Evolutionary conservation across 2,113 vertebrate species (phyloP), one percentile per base, ranked within the genome.

Genomic region (Scortum barcoo): DNA sequence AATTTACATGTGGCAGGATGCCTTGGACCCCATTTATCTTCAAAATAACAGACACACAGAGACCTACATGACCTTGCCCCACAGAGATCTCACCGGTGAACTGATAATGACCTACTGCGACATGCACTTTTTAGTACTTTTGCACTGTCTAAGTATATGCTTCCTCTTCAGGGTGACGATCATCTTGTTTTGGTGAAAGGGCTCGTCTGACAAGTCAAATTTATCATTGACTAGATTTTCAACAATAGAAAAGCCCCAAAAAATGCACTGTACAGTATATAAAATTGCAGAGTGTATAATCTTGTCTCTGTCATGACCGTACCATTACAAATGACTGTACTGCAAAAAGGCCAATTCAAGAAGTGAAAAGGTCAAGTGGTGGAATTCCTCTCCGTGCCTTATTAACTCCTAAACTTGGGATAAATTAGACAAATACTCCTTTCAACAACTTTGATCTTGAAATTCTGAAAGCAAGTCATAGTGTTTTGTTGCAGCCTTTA

Each of bases 1-100:
- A 86, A 92, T 89, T 78, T 93, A 91, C 70, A 89, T 80, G 84
- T 44, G 89, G 83, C 85, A 93, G 90, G 91, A 92, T 84, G 89
- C 48, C 62, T 58, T 19, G 38, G 48, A 83, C 63, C 48, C 51
- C 50, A 86, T 85, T 83, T 53, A 81, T 85, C 81, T 74, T 78
- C 2, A 38, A 66, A 81, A 73, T 86, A 88, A 76, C 73, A 86
- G 81, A 76, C 70, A 76, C 36, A 20, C 28, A 57, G 69, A 78
- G 78, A 82, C 78, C 53, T 72, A 63, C 81, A 13, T 62, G 87
- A 85, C 75, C 78, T 86, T 16, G 51, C 19, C 22, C 61, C 70
- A 42, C 57, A 60, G 44, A 66, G 20, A 26, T 42, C 62, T 65
- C 69, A 73, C 76, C 46, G 73, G 1, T 86, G 82, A 76, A 54